Evolutionary conservation across 2,113 vertebrate species (phyloP).

Genomic region (Pachyramphus minor): DNA sequence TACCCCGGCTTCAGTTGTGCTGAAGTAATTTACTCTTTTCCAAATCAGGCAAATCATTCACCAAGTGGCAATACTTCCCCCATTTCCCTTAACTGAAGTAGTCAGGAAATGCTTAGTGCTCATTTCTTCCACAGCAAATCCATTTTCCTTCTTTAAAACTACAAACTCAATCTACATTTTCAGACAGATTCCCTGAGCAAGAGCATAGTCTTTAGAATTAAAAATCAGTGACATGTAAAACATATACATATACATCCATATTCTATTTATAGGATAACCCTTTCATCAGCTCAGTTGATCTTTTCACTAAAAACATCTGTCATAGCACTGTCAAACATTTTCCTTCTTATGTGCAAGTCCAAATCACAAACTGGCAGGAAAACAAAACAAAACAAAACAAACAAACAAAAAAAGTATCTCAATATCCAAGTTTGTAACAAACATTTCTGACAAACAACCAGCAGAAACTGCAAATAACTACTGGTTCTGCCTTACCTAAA

Average conservation of each 20-base stretch:
- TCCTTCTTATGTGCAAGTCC: not conserved
- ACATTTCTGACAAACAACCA: not conserved
- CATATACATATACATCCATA: not conserved
- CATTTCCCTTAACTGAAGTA: not conserved
- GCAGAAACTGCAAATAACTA: not conserved
- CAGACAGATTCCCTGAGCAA: not conserved
- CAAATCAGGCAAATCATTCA: not conserved
- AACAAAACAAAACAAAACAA: not conserved
- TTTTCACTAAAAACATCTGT: not conserved
- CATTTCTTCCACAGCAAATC: not conserved
- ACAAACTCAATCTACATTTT: not conserved
- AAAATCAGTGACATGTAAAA: not conserved
- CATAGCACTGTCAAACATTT: not conserved
- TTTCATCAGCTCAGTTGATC: not conserved
- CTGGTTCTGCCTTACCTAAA: not conserved
- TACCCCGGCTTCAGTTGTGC: not conserved
- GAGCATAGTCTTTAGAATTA: not conserved
- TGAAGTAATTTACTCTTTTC: not conserved
- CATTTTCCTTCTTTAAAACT: not conserved
- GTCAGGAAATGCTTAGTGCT: not conserved
- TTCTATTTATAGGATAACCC: not conserved
- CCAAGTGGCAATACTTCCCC: not conserved
- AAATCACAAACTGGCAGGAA: not conserved
- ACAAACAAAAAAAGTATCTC: not conserved
- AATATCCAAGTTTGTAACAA: not conserved